These are phyloP conservation scores for Cuculus canorus DNA, from an alignment of 2,797 vertebrate genomes.

Conservation along the genomic window DNA sequence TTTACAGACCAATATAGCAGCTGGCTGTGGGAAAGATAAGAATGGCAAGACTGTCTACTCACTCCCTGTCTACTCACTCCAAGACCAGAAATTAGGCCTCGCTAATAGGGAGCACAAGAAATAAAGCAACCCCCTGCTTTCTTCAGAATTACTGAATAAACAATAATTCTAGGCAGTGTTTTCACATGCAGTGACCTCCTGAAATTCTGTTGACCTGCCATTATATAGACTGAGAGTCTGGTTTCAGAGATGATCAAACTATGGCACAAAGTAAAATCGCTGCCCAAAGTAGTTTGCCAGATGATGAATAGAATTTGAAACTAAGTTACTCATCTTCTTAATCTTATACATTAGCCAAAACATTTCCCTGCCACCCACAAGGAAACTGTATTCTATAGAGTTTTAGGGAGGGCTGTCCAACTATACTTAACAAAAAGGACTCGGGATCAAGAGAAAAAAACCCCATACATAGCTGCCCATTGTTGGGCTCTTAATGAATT, in stretches of 20 bases:
- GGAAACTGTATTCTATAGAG: background rate
- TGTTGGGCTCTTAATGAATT: background rate
- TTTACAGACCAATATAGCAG: background rate
- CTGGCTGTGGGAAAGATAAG: background rate
- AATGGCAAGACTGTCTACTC: background rate
- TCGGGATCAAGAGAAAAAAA: background rate
- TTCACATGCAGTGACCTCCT: background rate
- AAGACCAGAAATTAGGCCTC: background rate
- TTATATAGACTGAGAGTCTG: background rate
- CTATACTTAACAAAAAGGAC: background rate
- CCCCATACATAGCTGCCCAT: rapidly evolving
- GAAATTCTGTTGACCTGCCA: background rate
- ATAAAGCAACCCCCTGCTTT: background rate
- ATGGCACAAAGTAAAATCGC: background rate
- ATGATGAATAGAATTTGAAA: background rate
- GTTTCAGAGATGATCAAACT: background rate
- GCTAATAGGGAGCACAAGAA: background rate
- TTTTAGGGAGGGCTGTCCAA: background rate
- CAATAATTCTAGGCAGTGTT: background rate
- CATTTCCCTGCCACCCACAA: background rate
- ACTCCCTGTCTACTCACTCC: background rate
- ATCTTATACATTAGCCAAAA: background rate
- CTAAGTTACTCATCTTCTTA: background rate
- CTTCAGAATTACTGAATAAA: background rate
- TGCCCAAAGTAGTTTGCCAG: background rate